Percentiles rank a stretch among this genome's conserved stretches.
Conservation (phyloP, 2,888 invertebrate species). For the Erebia palarica region DNA sequence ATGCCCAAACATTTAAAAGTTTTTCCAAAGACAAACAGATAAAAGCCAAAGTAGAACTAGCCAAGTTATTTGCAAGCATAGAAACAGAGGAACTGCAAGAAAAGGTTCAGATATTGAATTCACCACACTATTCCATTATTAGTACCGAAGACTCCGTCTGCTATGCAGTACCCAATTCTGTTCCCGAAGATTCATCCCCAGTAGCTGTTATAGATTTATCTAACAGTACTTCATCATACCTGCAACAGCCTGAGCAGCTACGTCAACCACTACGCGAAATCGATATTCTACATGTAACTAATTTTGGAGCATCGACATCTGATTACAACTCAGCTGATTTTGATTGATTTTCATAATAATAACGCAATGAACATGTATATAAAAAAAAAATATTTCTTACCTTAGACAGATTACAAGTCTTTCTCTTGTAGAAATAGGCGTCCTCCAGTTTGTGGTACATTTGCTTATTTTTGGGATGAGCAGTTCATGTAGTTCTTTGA, state of each 20-base stretch:
- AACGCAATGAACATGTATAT: background rate
- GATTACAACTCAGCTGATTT: background rate
- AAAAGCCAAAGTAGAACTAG: constrained; percentile 7
- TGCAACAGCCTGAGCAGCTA: constrained; percentile 1
- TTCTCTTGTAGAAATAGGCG: constrained; percentile 33
- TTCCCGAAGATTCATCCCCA: background rate
- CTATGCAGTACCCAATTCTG: background rate
- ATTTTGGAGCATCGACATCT: background rate
- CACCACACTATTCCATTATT: constrained; percentile 1
- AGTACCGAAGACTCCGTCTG: background rate
- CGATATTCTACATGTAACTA: background rate
- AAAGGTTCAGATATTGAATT: background rate
- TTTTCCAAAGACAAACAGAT: constrained; percentile 6
- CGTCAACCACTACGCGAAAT: no score
- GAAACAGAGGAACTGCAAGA: constrained; percentile 1
- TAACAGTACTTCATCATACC: constrained; percentile 1
- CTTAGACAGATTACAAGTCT: constrained; percentile 31
- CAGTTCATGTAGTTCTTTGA: constrained; percentile 31
- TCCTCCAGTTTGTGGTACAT: constrained; percentile 29
- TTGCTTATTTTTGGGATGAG: constrained; percentile 21
- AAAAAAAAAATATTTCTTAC: background rate
- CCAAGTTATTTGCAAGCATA: background rate
- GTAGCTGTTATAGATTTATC: constrained; percentile 1
- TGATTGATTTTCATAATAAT: constrained; percentile 1
- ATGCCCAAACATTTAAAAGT: constrained; percentile 5